Base-by-base conservation (phyloP, 2,888 invertebrate genomes). In the Ormyrus rosae region DNA sequence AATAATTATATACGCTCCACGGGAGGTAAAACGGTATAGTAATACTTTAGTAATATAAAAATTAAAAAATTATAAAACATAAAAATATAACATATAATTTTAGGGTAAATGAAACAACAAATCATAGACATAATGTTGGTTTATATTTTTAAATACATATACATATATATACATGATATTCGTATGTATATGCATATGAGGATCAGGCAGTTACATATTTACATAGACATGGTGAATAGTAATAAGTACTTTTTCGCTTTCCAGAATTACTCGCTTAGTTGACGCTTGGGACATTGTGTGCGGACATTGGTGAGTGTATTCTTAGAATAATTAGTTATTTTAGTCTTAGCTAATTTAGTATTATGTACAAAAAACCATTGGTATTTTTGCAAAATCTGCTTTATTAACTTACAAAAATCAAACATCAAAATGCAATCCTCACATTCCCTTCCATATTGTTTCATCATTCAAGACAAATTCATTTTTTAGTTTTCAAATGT, bases 161-260 rank as follows among this genome's bases (percentile, higher is more conserved):
- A 74, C 83, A 81, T 81, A 83, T 83, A 83, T 82, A 83, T 80
- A 83, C 78, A 75, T 75, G 58, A 71, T 74, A 81, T 78, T 78
- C 74, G 80, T 83, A 84, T 83, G 82, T 80, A 81, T 78, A 82
- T 82, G 81, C 81, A 74, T 83, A 80, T 80, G 51, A 80, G 65
- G 45, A 69, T 87, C 88, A 90, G 89, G 89, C 90, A 90, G 88
- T 89, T 89, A 89, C 87, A 89, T 90, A 90, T 90, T 85, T 90
- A 90, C 90, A 90, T 88, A 88, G 87, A 89, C 87, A 86, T 87
- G 87, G 86, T 88, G 86, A 89, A 89, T 86, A 88, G 82, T 88
- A 85, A 87, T 86, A 85, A 82, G 58, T 75, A 75, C 55, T 65
- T 51, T 72, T 63, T 76, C 48, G 58, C 19, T 81, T 63, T 58